Percentiles rank a stretch among this genome's conserved stretches.
Evolutionary conservation across 2,888 invertebrate species (phyloP).

Genomic region (Coleophora deauratella): DNA sequence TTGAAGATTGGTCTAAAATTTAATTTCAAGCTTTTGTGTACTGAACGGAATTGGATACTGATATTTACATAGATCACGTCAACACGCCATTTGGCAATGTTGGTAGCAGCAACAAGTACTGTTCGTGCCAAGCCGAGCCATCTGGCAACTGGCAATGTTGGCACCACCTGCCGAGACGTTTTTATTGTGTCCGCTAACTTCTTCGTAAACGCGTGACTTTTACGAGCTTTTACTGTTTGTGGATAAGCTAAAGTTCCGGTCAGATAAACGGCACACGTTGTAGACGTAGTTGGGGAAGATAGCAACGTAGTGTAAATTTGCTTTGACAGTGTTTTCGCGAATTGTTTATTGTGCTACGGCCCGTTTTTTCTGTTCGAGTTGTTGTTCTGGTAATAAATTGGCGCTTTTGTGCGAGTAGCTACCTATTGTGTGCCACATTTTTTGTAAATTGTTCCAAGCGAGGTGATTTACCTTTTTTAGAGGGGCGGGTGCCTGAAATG

Average conservation of each 20-base stretch:
- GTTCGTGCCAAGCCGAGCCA: conserved; percentile 22
- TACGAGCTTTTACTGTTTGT: conserved; percentile 39
- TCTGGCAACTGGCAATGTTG: too few species aligned
- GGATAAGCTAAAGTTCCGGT: conserved; percentile 38
- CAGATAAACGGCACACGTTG: conserved; percentile 25
- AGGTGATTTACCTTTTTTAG: not conserved
- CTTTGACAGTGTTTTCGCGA: conserved; percentile 2
- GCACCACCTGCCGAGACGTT: conserved; percentile 15
- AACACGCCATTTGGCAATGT: conserved; percentile 22
- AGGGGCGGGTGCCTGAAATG: not conserved
- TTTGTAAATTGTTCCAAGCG: too few species aligned
- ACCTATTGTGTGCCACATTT: too few species aligned
- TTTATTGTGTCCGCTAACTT: conserved; percentile 44
- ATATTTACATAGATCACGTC: not conserved
- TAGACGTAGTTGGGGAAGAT: conserved; percentile 6
- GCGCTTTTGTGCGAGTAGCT: too few species aligned
- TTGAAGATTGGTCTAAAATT: not conserved
- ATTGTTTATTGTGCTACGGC: not conserved
- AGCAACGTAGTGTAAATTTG: conserved; percentile 8
- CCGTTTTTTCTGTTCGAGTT: too few species aligned
- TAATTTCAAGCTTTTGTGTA: not conserved
- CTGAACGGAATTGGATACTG: not conserved
- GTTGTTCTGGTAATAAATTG: too few species aligned
- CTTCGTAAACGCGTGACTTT: conserved; percentile 43
- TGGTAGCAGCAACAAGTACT: conserved; percentile 36